Base-by-base conservation (phyloP, 2,113 vertebrate genomes). In the Heterochromis multidens region DNA sequence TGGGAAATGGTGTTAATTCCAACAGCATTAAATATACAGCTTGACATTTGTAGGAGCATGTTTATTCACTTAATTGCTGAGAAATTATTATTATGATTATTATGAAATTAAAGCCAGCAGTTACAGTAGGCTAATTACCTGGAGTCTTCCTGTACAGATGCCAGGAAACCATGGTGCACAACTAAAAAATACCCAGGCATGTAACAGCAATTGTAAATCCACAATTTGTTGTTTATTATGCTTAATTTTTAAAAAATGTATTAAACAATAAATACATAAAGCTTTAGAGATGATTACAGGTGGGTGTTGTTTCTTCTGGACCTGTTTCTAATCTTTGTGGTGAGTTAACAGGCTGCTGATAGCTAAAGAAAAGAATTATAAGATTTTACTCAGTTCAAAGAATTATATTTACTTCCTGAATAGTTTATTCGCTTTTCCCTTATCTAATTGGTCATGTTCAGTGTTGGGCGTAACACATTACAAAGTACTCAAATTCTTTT, bases 131-230 rank as follows among this genome's bases (percentile, higher is more conserved):
- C 43, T 35, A 25, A 77, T 78, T 40, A 58, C 35, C 54, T 78
- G 76, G 76, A 40, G 54, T 77, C 33, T 40, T 78, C 33, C 54
- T 40, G 54, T 25, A 37, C 21, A 58, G n/a, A 37, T 0, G 23
- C 33, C 76, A 78, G 76, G 33, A 37, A 40, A 19, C 14, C 0
- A 3, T 1, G 0, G n/a, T 27, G 76, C 9, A 0, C 54, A 60
- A 79, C 23, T 17, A 27, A 29, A 59, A 60, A 46, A 77, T 25
- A 78, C 25, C 40, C 65, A 72, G 65, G 65, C 40, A 49, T 29
- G 46, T 21, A 21, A 49, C 40, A 49, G 16, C 67, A 72, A 72
- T 27, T 72, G 37, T 72, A 72, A 49, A 49, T 29, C 12, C 43
- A 49, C 65, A 72, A 72, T 29, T 49, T 29, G 67, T 25, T 31